phyloP scores from a whole-genome alignment of 92 coral and sea anemone species.

The Desmophyllum pertusum region DNA sequence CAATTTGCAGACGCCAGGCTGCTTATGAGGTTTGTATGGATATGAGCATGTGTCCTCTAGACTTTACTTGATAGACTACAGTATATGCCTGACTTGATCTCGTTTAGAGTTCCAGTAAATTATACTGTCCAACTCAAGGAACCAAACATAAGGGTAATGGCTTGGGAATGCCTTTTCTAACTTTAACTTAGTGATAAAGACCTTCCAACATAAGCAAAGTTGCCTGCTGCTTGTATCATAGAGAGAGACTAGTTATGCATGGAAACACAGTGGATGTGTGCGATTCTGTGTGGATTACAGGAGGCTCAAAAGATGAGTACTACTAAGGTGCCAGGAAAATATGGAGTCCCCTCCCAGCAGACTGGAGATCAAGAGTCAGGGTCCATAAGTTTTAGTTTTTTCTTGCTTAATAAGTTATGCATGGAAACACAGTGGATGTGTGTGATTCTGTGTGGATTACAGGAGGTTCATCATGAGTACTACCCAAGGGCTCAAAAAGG shows the following conservation, averaged over 20 bases:
- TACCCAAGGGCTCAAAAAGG: too few species aligned
- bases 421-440: not conserved
- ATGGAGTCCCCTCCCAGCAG: too few species aligned
- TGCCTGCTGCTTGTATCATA: not conserved
- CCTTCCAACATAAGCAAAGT: not conserved
- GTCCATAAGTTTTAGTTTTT: too few species aligned
- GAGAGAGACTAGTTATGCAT: not conserved
- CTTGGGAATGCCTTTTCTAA: not conserved
- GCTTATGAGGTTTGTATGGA: conserved; percentile 85
- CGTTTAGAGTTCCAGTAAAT: not conserved
- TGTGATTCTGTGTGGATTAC: conserved; percentile 2
- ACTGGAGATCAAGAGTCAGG: too few species aligned
- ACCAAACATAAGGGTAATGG: not conserved
- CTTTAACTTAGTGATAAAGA: not conserved
- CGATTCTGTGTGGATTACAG: not conserved
- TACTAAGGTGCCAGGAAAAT: too few species aligned
- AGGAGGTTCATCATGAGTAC: not conserved
- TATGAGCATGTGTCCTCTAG: not conserved
- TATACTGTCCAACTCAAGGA: not conserved
- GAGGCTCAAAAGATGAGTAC: not conserved
- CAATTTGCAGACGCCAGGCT: conserved; percentile 92
- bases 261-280: not conserved
- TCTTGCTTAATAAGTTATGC: too few species aligned
- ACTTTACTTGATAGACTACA: not conserved
- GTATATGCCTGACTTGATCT: too few species aligned